Evolutionary conservation across 2,113 vertebrate species (phyloP).

Genomic region (Lota lota): DNA sequence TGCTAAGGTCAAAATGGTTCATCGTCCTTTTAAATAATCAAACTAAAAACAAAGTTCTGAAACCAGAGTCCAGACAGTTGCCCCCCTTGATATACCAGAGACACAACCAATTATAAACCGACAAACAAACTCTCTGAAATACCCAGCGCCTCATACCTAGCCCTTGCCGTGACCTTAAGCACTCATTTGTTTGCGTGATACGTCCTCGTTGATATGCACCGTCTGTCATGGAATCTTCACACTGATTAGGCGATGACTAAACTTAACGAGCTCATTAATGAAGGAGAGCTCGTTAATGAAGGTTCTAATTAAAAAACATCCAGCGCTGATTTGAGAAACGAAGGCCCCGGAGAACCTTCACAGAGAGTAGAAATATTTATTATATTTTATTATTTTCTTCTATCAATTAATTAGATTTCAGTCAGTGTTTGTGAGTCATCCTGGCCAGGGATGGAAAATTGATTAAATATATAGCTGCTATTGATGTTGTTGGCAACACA

Average conservation of each 20-base stretch:
- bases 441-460: slow-evolving; percentile 23
- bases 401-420: slow-evolving; percentile 38
- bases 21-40: no score
- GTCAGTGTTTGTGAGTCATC: slow-evolving; percentile 17
- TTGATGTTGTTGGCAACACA: background rate
- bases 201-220: slow-evolving; percentile 43
- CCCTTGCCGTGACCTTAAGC: slow-evolving; percentile 21
- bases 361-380: slow-evolving; percentile 6
- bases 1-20: no score
- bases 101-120: no score
- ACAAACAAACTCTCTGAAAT: no score
- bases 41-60: no score
- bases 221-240: slow-evolving; percentile 27
- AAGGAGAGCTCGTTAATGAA: slow-evolving; percentile 51
- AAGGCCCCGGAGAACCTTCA: slow-evolving; percentile 13
- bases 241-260: slow-evolving; percentile 48
- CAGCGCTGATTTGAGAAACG: slow-evolving; percentile 22
- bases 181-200: slow-evolving; percentile 43
- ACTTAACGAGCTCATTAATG: slow-evolving; percentile 52
- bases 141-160: no score
- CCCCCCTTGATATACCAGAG: no score
- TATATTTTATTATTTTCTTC: slow-evolving; percentile 28
- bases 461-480: background rate
- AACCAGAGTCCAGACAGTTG: no score
- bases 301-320: slow-evolving; percentile 52